Base-by-base conservation (phyloP, 1,140 invertebrate genomes). In the Drosophila simulans region DNA sequence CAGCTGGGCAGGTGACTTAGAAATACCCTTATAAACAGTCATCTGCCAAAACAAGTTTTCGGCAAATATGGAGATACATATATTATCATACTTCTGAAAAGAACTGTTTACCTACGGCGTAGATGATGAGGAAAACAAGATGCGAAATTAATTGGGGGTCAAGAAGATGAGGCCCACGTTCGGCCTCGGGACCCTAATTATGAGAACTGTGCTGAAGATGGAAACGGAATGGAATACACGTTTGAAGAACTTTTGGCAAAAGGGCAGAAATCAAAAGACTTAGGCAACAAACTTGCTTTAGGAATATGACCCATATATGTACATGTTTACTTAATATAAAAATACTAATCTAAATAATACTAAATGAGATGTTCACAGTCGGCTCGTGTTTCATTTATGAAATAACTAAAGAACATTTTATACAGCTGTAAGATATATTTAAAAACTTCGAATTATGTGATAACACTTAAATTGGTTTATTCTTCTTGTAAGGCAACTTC, bases 401-500 rank as follows among this genome's bases (percentile, higher is more conserved):
- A 31, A 8, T 25, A 20, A 5, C 8, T 5, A 5, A 12, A 17
- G 13, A 8, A 17, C 4, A 31, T 34, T 2, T 40, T 42, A 3
- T 31, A 31, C 7, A 3, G 2, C 7, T 31, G 7, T 31, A 8
- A 10, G 31, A 31, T 31, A 0, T 31, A 31, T 31, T 31, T 8
- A 31, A 10, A 10, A 10, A 31, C 31, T 5, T 7, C 2, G 7
- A 31, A 2, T 31, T 8, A 31, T 31, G 7, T 2, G 5, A 8
- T 8, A 31, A 31, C 1, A 31, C 27, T 31, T 31, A 2, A 3
- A 10, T 31, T 31, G 8, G 27, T 2, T 8, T 10, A 31, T 8
- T 31, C 31, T 31, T 27, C 0, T 46, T 27, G 27, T n/a, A 60
- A 88, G 84, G 1, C 84, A 88, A 56, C 51, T 88, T 43, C 53